Evolutionary conservation across 2,797 vertebrate species (phyloP), one percentile per base, ranked within the genome.

Genomic region (Numenius phaeopus): DNA sequence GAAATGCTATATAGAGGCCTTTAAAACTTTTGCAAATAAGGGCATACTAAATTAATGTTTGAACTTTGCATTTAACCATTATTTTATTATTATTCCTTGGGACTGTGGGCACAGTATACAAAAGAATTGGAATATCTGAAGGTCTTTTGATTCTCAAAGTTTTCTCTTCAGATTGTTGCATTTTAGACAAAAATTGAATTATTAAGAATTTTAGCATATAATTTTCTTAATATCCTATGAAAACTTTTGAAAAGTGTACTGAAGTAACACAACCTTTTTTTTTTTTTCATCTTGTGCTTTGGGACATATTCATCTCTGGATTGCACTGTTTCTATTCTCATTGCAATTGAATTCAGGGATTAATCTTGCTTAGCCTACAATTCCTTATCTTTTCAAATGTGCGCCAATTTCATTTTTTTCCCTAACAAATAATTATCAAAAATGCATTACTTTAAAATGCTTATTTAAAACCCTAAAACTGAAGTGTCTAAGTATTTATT

Each of bases 11-110:
- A 32, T 30, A 44, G 19, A 66, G 23, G 0, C 82, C 9, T 73
- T 44, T 21, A 66, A 66, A 70, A 0, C 0, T 46, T 72, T 76
- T 72, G 6, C 1, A 9, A 3, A 8, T 61, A 61, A 52, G 1
- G 3, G 1, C 7, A 40, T 39, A 59, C 49, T 73, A 69, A 88
- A 64, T 64, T 11, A 4, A 12, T n/a, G 5, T 23, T 54, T 47
- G 75, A 73, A 62, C 5, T 62, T 92, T 40, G 4, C 7, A 57
- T 86, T 69, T 61, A 79, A 64, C 3, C 1, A 10, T 39, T 46
- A 21, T 4, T 11, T 81, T 79, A 52, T 54, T 30, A 54, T 54
- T 27, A 46, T 32, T 94, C 4, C 15, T 55, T 65, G 22, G 20
- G 9, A 34, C 3, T 37, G 17, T 57, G 9, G 2, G 10, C 6